Evolutionary conservation across 2,888 invertebrate species (phyloP).

Genomic region (Watsonalla cultraria): DNA sequence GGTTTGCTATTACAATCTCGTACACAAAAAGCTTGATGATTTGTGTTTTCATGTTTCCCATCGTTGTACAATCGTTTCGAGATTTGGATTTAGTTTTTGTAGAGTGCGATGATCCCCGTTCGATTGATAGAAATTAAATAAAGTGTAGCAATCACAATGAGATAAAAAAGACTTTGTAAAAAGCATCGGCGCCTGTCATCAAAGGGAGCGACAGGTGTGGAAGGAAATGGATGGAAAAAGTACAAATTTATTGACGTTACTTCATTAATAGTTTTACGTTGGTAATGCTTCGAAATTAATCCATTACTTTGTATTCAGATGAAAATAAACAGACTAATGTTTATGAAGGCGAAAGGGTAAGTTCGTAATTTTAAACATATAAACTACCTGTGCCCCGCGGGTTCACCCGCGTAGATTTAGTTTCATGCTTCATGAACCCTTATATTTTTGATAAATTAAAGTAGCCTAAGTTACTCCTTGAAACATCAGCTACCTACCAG

Average conservation of each 20-base stretch:
- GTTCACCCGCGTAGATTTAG: no score
- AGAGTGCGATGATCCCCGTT: constrained; percentile 43
- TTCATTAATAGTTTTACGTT: not conserved
- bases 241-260: not conserved
- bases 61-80: constrained; percentile 40
- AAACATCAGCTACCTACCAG: no score
- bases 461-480: no score
- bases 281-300: not conserved
- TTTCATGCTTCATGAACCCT: no score
- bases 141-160: constrained; percentile 8
- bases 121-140: constrained; percentile 45
- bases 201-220: constrained; percentile 8
- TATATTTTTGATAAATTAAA: no score
- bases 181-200: constrained; percentile 18
- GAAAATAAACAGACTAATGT: no score
- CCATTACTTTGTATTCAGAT: no score
- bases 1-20: constrained; percentile 54
- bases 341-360: no score
- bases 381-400: no score
- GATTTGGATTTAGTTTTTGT: constrained; percentile 69
- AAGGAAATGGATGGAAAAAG: not conserved
- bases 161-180: constrained; percentile 17
- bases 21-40: constrained; percentile 56
- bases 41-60: constrained; percentile 63
- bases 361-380: no score